Conservation (phyloP, 1,140 invertebrate species). For the Lordiphosa collinella region DNA sequence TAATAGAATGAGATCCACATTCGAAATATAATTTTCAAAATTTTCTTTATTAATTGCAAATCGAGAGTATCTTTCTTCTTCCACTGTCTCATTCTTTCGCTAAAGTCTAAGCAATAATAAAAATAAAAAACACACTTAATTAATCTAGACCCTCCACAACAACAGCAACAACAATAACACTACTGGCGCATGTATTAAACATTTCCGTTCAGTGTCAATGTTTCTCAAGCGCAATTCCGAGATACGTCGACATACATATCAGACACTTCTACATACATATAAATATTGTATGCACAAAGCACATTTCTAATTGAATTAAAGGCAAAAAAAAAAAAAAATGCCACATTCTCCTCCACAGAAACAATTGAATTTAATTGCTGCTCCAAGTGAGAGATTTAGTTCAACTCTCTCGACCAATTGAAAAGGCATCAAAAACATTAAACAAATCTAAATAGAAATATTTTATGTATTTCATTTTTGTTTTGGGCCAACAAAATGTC, state of each 20-base stretch:
- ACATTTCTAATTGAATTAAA: conserved; percentile 78
- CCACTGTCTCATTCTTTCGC: conserved; percentile 1
- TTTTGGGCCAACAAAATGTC: conserved; percentile 61
- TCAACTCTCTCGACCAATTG: conserved; percentile 41
- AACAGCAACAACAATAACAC: conserved; percentile 39
- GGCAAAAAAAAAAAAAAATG: conserved; percentile 72
- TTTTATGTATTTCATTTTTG: conserved; percentile 17
- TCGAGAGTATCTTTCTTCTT: conserved; percentile 16
- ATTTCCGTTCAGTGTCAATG: conserved; percentile 80
- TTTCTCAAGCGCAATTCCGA: conserved; percentile 71
- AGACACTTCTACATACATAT: conserved; percentile 17
- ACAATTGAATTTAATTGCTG: conserved; percentile 79
- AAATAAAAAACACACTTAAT: conserved; percentile 48
- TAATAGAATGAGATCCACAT: too few relatives aligned
- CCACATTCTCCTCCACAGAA: conserved; percentile 68
- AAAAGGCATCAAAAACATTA: conserved; percentile 57
- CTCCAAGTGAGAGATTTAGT: conserved; percentile 29
- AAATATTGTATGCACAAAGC: conserved; percentile 32
- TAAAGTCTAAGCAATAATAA: conserved; percentile 52
- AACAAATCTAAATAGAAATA: conserved; percentile 10
- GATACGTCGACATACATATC: conserved; percentile 54
- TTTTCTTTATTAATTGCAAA: background rate
- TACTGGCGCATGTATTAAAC: conserved; percentile 75
- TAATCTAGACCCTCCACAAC: conserved; percentile 51
- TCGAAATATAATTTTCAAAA: too few relatives aligned